Percentiles rank a stretch among this genome's conserved stretches.
phyloP scores from a whole-genome alignment of 1,140 invertebrate species.

The Zelostemma sp. region DNA sequence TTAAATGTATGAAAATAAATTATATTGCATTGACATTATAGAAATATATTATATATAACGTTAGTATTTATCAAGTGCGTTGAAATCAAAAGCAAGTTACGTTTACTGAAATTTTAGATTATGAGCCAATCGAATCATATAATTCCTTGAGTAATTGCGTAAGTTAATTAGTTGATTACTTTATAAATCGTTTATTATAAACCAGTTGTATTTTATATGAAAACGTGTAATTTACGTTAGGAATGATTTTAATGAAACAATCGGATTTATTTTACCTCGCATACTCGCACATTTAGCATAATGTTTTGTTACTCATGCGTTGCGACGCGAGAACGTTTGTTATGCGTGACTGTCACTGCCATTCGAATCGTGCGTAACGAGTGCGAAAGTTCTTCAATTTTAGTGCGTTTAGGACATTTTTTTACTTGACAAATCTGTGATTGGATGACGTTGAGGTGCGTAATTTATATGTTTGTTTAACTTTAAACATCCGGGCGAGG shows the following conservation, averaged over 20 bases:
- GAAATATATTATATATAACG: slow-evolving; percentile 41
- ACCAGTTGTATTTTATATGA: too few relatives aligned
- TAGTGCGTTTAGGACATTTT: slow-evolving; percentile 31
- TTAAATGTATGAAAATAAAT: slow-evolving; percentile 32
- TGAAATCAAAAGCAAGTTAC: slow-evolving; percentile 32
- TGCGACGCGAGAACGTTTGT: not conserved
- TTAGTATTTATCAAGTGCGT: slow-evolving; percentile 41
- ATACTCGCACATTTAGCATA: slow-evolving; percentile 7
- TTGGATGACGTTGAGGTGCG: slow-evolving; percentile 38
- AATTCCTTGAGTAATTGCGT: not conserved
- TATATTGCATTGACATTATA: slow-evolving; percentile 32
- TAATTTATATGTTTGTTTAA: slow-evolving; percentile 33
- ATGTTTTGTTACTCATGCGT: slow-evolving; percentile 1
- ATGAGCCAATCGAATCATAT: not conserved
- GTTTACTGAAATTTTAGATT: slow-evolving; percentile 36
- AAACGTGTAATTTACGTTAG: too few relatives aligned
- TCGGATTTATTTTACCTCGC: slow-evolving; percentile 1
- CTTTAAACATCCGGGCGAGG: slow-evolving; percentile 39
- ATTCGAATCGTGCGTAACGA: slow-evolving; percentile 6
- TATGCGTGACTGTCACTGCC: slow-evolving; percentile 6
- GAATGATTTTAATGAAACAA: not conserved
- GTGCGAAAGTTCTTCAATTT: slow-evolving; percentile 20
- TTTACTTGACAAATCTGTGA: slow-evolving; percentile 48
- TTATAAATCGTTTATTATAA: too few relatives aligned
- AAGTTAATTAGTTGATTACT: not conserved